phyloP scores from a whole-genome alignment of 2,113 vertebrate species.

The Lophius piscatorius region DNA sequence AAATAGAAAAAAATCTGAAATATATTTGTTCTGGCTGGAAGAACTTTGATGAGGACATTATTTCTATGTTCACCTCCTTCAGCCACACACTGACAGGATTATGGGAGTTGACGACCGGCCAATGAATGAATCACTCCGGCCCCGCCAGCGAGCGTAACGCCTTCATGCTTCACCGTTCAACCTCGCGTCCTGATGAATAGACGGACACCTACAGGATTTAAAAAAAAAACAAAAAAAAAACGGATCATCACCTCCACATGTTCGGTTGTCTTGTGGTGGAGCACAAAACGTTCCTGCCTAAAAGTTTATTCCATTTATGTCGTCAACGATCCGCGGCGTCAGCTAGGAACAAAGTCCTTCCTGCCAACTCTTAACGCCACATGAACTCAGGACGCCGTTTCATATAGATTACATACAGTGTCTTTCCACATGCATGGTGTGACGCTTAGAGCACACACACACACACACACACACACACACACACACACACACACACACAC shows the following conservation, averaged over 20 bases:
- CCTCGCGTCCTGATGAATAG: constrained; percentile 42
- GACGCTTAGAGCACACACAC: not conserved
- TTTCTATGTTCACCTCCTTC: not conserved
- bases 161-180: constrained; percentile 24
- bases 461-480: no score
- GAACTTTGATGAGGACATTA: not conserved
- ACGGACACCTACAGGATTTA: constrained; percentile 1
- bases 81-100: constrained; percentile 34
- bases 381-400: constrained; percentile 7
- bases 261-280: constrained; percentile 7
- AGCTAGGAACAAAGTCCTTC: constrained; percentile 7
- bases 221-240: not conserved
- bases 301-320: constrained; percentile 35
- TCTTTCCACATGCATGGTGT: not conserved
- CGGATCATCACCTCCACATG: constrained; percentile 23
- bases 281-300: constrained; percentile 8
- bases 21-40: no score
- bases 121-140: constrained; percentile 45
- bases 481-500: no score
- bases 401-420: constrained; percentile 17
- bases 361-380: constrained; percentile 26
- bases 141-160: constrained; percentile 17
- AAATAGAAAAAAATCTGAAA: not conserved
- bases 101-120: constrained; percentile 47
- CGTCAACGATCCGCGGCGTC: constrained; percentile 24